These are phyloP conservation scores for Neostethus bicornis DNA, from an alignment of 2,797 vertebrate species.

Conservation along the genomic window DNA sequence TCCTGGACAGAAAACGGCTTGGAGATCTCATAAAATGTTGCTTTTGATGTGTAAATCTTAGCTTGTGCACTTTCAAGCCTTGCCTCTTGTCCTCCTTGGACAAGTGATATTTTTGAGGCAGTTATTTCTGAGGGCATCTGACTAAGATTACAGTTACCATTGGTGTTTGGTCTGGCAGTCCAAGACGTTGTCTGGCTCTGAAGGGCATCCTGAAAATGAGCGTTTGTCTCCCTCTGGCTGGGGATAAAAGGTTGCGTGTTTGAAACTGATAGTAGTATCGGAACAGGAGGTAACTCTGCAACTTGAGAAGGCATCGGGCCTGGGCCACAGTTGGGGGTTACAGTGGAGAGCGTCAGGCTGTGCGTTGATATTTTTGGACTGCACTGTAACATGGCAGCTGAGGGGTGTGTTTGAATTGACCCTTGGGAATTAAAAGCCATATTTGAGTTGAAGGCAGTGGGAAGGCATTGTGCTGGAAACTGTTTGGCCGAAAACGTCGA, in stretches of 20 bases:
- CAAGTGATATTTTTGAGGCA: constrained; percentile 56
- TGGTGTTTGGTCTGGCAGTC: constrained; percentile 37
- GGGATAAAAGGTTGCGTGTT: constrained; percentile 52
- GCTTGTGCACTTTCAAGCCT: constrained; percentile 45
- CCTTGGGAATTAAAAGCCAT: constrained; percentile 45
- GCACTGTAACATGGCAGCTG: constrained; percentile 39
- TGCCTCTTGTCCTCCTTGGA: constrained; percentile 44
- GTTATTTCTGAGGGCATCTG: constrained; percentile 54
- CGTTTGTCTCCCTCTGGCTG: constrained; percentile 62
- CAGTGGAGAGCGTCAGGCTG: constrained; percentile 63
- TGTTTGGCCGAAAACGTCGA: constrained; percentile 27
- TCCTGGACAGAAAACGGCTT: constrained; percentile 72
- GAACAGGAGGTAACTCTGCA: constrained; percentile 56
- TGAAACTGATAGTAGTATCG: constrained; percentile 59
- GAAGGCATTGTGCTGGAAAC: constrained; percentile 27
- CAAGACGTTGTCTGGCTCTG: constrained; percentile 33
- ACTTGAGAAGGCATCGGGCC: constrained; percentile 51
- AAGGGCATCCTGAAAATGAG: constrained; percentile 34
- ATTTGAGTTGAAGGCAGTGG: constrained; percentile 32
- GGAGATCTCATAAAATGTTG: constrained; percentile 77
- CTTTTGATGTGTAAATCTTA: constrained; percentile 76
- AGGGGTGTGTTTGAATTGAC: constrained; percentile 45
- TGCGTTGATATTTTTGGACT: constrained; percentile 75
- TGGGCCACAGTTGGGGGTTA: constrained; percentile 35
- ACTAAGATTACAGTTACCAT: constrained; percentile 34